phyloP scores from a whole-genome alignment of 2,888 invertebrate genomes.

The Agapostemon virescens region DNA sequence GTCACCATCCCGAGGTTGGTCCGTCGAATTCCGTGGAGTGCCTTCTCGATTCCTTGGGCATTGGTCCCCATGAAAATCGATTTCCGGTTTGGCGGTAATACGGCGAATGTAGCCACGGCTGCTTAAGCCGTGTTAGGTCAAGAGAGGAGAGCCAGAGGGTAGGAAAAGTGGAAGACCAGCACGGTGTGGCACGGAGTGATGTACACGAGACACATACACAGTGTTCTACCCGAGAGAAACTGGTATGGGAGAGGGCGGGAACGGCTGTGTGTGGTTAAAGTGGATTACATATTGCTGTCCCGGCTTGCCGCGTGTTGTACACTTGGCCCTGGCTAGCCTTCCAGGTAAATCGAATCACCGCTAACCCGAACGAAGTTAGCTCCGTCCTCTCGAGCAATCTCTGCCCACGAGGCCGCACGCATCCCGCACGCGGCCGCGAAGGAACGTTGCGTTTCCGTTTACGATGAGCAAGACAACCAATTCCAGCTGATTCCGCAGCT shows the following conservation, averaged over 20 bases:
- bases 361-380: conserved; percentile 75
- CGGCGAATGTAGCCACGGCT: conserved; percentile 20
- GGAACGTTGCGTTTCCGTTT: conserved; percentile 1
- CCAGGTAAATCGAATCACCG: conserved; percentile 77
- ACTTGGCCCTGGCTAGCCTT: conserved; percentile 65
- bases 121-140: conserved; percentile 32
- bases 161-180: conserved; percentile 1
- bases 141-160: conserved; percentile 7
- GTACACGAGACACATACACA: background rate
- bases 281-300: conserved; percentile 75
- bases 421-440: conserved; percentile 9
- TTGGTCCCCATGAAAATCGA: conserved; percentile 38
- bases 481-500: background rate
- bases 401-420: conserved; percentile 52
- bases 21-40: background rate
- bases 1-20: background rate
- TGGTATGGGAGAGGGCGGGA: background rate
- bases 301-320: conserved; percentile 64
- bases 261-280: conserved; percentile 69
- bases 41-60: conserved; percentile 17
- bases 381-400: conserved; percentile 65
- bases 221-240: background rate
- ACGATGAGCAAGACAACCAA: background rate
- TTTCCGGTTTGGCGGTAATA: conserved; percentile 34
- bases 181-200: background rate